Evolutionary conservation across 2,888 invertebrate genomes (phyloP).

Genomic region (Belgica antarctica): DNA sequence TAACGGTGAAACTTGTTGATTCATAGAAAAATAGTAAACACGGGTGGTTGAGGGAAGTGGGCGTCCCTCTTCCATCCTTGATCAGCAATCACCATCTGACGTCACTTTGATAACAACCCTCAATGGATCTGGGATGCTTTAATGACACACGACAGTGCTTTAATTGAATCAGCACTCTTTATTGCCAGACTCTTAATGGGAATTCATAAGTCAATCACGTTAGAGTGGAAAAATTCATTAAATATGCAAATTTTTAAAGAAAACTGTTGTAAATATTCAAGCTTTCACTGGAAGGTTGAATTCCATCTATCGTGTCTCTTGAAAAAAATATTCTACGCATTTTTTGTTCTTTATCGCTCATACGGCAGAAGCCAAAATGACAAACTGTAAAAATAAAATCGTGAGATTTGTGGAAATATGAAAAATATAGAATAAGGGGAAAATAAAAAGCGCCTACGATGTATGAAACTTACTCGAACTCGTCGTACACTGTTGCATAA

Average conservation of each 20-base stretch:
- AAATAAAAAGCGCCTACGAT: slow-evolving; percentile 30
- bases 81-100: too few species aligned
- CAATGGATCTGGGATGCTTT: too few species aligned
- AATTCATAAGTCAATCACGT: neutral
- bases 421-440: slow-evolving; percentile 33
- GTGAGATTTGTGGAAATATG: neutral
- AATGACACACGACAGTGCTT: too few species aligned
- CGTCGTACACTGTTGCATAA: neutral
- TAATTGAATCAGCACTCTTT: too few species aligned
- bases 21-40: too few species aligned
- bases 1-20: too few species aligned
- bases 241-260: slow-evolving; percentile 1
- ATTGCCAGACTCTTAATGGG: neutral
- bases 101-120: too few species aligned
- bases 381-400: neutral
- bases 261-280: slow-evolving; percentile 1
- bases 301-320: neutral
- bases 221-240: slow-evolving; percentile 21
- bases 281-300: neutral
- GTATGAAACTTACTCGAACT: slow-evolving; percentile 1
- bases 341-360: neutral
- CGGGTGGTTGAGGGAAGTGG: too few species aligned
- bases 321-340: neutral
- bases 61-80: too few species aligned
- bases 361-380: neutral